A percentile compares a stretch with the other conserved stretches of the same genome.
Conservation (phyloP, 2,888 invertebrate species). For the Chaetogeoica ovagalla region DNA sequence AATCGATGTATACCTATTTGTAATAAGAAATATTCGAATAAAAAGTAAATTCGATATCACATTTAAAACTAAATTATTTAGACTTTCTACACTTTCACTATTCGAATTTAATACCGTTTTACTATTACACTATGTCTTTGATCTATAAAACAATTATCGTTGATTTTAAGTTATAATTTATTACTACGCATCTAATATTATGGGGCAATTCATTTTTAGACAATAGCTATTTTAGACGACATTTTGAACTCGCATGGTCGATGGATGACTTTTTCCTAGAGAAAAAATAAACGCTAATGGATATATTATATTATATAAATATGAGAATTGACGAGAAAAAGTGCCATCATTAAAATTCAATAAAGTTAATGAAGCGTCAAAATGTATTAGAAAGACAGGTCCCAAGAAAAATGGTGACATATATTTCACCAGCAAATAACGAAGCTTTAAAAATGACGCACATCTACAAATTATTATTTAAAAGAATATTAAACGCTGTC, state of each 20-base stretch:
- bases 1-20: no score
- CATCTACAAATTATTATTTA: conserved; percentile 20
- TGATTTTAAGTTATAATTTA: no score
- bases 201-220: no score
- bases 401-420: background rate
- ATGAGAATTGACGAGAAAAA: background rate
- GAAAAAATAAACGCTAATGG: background rate
- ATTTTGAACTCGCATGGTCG: background rate
- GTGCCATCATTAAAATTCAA: conserved; percentile 22
- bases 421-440: conserved; percentile 21
- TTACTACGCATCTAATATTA: no score
- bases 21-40: no score
- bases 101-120: no score
- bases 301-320: background rate
- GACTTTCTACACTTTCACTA: no score
- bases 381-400: conserved; percentile 16
- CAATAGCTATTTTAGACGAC: background rate
- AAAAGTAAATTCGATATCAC: no score
- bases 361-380: conserved; percentile 27
- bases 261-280: conserved; percentile 1
- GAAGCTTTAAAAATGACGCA: conserved; percentile 1
- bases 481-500: conserved; percentile 2
- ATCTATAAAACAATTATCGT: no score
- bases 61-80: no score
- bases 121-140: no score